Base-by-base conservation (phyloP, 1,140 invertebrate genomes). In the Drosophila auraria region DNA sequence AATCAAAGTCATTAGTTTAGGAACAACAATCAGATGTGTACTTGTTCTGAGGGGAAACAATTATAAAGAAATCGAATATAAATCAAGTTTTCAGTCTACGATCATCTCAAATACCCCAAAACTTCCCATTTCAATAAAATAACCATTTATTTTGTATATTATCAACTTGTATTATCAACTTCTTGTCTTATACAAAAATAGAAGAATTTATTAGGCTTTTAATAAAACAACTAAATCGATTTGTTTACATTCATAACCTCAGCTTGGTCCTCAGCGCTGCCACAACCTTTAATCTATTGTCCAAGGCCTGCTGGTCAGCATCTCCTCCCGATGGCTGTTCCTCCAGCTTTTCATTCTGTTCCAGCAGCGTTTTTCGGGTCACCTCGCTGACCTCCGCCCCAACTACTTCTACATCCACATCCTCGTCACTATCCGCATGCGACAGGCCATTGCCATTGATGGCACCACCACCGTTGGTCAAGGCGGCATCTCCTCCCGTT, bases 1-100 rank as follows among this genome's bases (percentile, higher is more conserved):
- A 84, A 58, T 64, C 70, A 54, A 75, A 87, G 84, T 89, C 84
- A 89, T 73, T 89, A 90, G 65, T 70, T 73, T 89, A 90, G 80
- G 69, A 57, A 80, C 23, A 42, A 42, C 42, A 87, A 51, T 2
- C 14, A 25, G 6, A 0, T 2, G 5, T 23, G 2, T 25, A 15
- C 38, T 49, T 23, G 36, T 12, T 12, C 9, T 7, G 27, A 12
- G 2, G 5, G 0, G 30, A 53, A 30, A 11, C 11, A 6, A 8
- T 15, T 2, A 17, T 8, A 51, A 27, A n/a, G 9, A n/a, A 40
- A 14, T 40, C 38, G 4, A 40, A 40, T 40, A 30, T 5, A 40
- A 40, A 40, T 12, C 4, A 14, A 40, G 14, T 14, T 40, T 5
- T 5, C 20, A 20, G 20, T 20, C 20, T 20, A 20, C 20, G 0